Conservation (phyloP, 2,797 vertebrate species). For the Catharus ustulatus region DNA sequence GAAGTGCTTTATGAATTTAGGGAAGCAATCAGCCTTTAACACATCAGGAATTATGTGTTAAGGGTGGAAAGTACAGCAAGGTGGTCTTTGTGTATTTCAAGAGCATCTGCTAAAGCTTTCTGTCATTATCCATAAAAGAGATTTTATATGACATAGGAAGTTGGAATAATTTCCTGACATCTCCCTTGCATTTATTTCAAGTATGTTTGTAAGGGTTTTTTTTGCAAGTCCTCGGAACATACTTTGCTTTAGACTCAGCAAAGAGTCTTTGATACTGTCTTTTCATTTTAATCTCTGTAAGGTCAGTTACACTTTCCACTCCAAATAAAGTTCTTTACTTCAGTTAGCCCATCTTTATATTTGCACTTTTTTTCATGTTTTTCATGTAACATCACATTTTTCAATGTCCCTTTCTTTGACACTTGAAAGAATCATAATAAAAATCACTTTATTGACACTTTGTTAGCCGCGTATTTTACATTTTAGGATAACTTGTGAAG, state of each 20-base stretch:
- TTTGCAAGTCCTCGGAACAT: neutral
- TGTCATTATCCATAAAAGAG: neutral
- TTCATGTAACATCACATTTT: neutral
- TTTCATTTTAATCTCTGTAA: neutral
- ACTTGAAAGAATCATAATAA: neutral
- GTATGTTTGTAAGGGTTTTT: neutral
- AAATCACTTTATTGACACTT: neutral
- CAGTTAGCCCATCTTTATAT: neutral
- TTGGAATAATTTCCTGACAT: neutral
- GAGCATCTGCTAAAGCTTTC: neutral
- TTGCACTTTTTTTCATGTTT: neutral
- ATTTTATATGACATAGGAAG: neutral
- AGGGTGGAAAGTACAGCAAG: neutral
- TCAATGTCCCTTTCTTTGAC: neutral
- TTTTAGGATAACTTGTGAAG: neutral
- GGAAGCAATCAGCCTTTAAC: neutral
- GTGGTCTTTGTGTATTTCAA: neutral
- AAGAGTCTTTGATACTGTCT: neutral
- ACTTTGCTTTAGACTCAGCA: neutral
- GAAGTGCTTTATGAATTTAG: neutral
- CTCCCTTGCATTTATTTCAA: neutral
- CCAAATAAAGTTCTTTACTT: neutral
- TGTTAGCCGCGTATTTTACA: neutral
- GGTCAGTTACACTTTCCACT: neutral
- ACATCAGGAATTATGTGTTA: neutral